These are phyloP conservation scores for Chloebia gouldiae DNA, from an alignment of 2,113 vertebrate genomes.

Conservation along the genomic window DNA sequence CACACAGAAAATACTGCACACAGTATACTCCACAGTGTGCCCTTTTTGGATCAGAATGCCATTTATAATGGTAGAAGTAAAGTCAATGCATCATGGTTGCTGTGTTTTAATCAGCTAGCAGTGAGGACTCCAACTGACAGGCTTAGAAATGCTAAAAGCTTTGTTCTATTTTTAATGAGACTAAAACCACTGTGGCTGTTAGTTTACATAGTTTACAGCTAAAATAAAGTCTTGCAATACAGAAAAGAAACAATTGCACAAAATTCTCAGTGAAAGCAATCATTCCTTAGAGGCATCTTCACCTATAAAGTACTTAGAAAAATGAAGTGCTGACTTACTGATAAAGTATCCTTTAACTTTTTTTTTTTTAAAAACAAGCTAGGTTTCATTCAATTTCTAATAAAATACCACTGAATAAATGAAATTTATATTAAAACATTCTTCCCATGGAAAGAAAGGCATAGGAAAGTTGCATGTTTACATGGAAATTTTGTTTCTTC, in stretches of 20 bases:
- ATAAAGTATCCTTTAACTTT: neutral
- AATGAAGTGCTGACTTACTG: neutral
- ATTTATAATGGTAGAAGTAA: slow-evolving; percentile 25
- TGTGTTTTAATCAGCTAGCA: slow-evolving; percentile 46
- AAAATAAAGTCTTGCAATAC: slow-evolving; percentile 4
- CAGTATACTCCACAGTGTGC: neutral
- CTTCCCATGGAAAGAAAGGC: neutral
- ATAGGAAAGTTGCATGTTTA: neutral
- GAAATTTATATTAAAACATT: neutral
- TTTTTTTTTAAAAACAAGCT: neutral
- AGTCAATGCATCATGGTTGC: neutral
- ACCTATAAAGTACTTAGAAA: neutral
- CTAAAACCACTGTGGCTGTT: slow-evolving; percentile 20
- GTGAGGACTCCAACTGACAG: slow-evolving; percentile 38
- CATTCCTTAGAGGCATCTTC: neutral
- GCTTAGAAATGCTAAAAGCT: slow-evolving; percentile 49
- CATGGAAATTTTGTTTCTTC: neutral
- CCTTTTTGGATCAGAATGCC: neutral
- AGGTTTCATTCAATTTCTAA: neutral
- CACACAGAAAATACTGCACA: neutral
- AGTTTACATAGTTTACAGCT: slow-evolving; percentile 27
- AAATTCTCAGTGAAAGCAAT: neutral
- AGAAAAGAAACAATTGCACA: neutral
- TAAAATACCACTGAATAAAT: neutral
- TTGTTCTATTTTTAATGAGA: slow-evolving; percentile 61